phyloP scores from a whole-genome alignment of 2,888 invertebrate genomes.

The Dryobota labecula region DNA sequence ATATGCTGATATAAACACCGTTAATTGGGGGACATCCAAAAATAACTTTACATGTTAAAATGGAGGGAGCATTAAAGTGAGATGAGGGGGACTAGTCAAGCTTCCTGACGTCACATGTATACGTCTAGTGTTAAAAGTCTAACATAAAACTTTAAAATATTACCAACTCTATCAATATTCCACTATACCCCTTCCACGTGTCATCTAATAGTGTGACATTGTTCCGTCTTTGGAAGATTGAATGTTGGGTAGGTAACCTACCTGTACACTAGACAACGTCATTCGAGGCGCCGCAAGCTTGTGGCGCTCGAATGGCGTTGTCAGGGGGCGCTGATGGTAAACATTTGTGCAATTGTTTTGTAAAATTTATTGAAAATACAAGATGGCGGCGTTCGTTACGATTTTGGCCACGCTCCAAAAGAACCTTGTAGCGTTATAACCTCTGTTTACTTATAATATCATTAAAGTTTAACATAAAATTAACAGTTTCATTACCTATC shows the following conservation, averaged over 20 bases:
- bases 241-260: neutral
- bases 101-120: neutral
- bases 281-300: no score
- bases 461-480: neutral
- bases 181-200: no score
- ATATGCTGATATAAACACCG: neutral
- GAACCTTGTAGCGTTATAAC: neutral
- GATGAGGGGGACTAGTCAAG: neutral
- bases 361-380: neutral
- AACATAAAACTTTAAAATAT: neutral
- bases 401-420: neutral
- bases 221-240: no score
- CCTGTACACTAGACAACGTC: neutral
- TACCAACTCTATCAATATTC: neutral
- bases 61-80: neutral
- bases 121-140: neutral
- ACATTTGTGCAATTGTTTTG: neutral
- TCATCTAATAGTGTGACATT: no score
- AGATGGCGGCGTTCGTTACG: neutral
- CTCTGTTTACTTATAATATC: neutral
- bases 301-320: no score
- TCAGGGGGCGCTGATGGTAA: neutral
- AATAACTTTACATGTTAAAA: neutral
- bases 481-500: conserved; percentile 14
- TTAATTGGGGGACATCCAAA: neutral